Evolutionary conservation across 2,113 vertebrate genomes (phyloP).

Genomic region (Odocoileus hemionus): DNA sequence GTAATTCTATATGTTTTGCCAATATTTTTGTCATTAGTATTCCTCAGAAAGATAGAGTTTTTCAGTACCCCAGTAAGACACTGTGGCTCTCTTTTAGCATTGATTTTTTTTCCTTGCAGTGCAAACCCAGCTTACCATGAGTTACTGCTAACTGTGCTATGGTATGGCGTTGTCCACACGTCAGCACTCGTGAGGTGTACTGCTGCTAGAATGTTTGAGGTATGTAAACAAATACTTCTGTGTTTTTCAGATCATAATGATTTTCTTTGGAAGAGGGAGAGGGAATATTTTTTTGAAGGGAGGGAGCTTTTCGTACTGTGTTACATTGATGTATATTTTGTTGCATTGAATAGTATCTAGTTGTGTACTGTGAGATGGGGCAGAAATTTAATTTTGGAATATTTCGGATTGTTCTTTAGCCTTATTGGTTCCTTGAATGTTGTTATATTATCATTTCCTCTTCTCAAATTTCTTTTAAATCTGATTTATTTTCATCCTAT

Average conservation of each 20-base stretch:
- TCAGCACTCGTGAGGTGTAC: constrained; percentile 97
- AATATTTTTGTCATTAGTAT: neutral
- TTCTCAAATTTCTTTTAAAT: constrained; percentile 49
- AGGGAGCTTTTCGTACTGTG: neutral
- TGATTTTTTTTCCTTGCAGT: constrained; percentile 78
- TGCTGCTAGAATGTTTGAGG: constrained; percentile 99
- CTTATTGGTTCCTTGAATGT: constrained; percentile 49
- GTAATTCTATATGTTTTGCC: neutral
- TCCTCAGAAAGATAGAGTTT: neutral
- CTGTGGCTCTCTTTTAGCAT: neutral
- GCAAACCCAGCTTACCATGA: constrained; percentile 98
- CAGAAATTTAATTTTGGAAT: constrained; percentile 70
- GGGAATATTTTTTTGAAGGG: neutral
- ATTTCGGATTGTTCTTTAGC: constrained; percentile 12
- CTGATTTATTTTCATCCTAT: constrained; percentile 33
- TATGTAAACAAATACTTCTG: constrained; percentile 72
- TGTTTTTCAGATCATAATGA: neutral
- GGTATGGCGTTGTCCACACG: constrained; percentile 99
- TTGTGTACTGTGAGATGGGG: constrained; percentile 84
- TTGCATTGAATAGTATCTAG: constrained; percentile 13
- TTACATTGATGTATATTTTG: neutral
- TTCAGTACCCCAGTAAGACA: neutral
- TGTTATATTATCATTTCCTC: constrained; percentile 23
- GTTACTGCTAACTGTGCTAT: constrained; percentile 93
- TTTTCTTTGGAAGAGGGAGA: neutral